Conservation (phyloP, 2,888 invertebrate genomes). For the Graphium colonna region DNA sequence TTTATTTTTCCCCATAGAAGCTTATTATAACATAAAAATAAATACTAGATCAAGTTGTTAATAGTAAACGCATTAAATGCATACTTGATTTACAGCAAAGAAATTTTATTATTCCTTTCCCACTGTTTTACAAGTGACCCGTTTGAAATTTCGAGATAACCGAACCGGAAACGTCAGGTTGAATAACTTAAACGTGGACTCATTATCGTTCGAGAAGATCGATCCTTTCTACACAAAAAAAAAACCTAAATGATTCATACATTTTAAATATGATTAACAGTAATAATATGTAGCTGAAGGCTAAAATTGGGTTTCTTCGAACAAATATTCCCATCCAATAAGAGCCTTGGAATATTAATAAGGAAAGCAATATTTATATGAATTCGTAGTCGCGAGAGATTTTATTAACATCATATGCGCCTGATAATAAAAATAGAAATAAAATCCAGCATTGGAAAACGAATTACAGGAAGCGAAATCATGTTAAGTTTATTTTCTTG, state of each 20-base stretch:
- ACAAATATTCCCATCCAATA: too few relatives aligned
- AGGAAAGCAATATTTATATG: too few relatives aligned
- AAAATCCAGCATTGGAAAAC: neutral
- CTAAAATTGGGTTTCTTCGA: too few relatives aligned
- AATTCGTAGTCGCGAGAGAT: too few relatives aligned
- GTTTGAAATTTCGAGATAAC: slow-evolving; percentile 25
- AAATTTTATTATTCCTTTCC: slow-evolving; percentile 20
- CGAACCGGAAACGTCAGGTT: slow-evolving; percentile 31
- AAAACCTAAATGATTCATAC: slow-evolving; percentile 7
- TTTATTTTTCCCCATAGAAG: too few relatives aligned
- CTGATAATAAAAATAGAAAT: neutral
- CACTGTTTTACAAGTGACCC: slow-evolving; percentile 15
- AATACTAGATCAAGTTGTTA: neutral
- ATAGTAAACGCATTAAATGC: slow-evolving; percentile 16
- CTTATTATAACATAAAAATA: slow-evolving; percentile 2
- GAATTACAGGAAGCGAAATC: neutral
- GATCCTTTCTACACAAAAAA: slow-evolving; percentile 6
- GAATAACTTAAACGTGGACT: slow-evolving; percentile 28
- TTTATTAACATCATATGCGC: too few relatives aligned
- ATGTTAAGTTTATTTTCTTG: too few relatives aligned
- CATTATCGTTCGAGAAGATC: slow-evolving; percentile 16
- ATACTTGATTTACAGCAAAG: slow-evolving; percentile 7
- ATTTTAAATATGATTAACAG: neutral
- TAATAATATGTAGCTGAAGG: neutral
- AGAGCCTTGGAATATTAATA: neutral